Percentiles rank a stretch among this genome's conserved stretches.
Evolutionary conservation across 1,140 invertebrate genomes (phyloP).

Genomic region (Brachionus asplanchnoidis): DNA sequence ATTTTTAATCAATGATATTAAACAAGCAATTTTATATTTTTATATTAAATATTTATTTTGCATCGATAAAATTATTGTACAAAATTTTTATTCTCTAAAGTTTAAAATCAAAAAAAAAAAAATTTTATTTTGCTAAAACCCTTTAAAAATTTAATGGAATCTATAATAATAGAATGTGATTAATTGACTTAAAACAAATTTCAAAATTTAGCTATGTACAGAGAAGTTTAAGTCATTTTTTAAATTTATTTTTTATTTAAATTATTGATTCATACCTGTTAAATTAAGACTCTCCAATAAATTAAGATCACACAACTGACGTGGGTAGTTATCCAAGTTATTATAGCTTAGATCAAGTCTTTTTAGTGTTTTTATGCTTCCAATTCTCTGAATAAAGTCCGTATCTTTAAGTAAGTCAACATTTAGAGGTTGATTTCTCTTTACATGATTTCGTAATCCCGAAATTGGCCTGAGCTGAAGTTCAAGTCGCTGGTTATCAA

Average conservation of each 20-base stretch:
- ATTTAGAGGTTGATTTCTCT: neutral
- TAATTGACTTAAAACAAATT: too few species aligned
- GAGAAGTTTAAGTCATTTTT: neutral
- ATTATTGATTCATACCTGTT: neutral
- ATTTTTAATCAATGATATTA: too few species aligned
- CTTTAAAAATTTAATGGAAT: too few species aligned
- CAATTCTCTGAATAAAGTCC: slow-evolving; percentile 18
- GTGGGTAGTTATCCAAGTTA: slow-evolving; percentile 8
- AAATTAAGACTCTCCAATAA: slow-evolving; percentile 10
- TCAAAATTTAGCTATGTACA: too few species aligned
- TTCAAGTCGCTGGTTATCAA: neutral
- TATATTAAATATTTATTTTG: too few species aligned
- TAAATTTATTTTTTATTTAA: neutral
- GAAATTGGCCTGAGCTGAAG: neutral
- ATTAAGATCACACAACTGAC: slow-evolving; percentile 8
- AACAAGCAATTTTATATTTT: too few species aligned
- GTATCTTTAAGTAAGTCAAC: neutral
- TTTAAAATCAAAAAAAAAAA: too few species aligned
- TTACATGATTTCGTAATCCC: slow-evolving; percentile 7
- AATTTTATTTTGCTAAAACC: too few species aligned
- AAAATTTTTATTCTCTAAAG: too few species aligned
- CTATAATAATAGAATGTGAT: too few species aligned
- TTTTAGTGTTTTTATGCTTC: slow-evolving; percentile 33
- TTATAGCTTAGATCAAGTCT: slow-evolving; percentile 33
- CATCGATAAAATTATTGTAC: too few species aligned